phyloP scores from a whole-genome alignment of 2,797 vertebrate species.

The Danionella dracula region DNA sequence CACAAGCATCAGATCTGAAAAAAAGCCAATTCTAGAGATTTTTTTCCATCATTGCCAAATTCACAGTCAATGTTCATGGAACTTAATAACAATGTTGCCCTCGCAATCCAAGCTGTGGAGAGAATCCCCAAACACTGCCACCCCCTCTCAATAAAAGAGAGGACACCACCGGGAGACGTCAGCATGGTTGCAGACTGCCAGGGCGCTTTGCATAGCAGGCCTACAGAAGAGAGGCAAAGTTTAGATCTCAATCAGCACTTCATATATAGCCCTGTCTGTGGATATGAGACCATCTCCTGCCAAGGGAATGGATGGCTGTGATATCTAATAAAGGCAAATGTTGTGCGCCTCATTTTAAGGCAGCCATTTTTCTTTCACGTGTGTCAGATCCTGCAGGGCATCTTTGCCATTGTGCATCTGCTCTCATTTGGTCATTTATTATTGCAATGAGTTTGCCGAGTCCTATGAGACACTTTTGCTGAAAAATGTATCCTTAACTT shows the following conservation, averaged over 20 bases:
- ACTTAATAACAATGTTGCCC: background rate
- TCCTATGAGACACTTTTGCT: conserved; percentile 6
- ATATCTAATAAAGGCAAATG: conserved; percentile 63
- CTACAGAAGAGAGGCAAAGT: conserved; percentile 8
- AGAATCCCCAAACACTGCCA: conserved; percentile 8
- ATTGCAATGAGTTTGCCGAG: conserved; percentile 17
- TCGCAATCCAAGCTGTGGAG: conserved; percentile 1
- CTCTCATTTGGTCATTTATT: conserved; percentile 19
- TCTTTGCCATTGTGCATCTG: background rate
- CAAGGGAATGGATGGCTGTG: conserved; percentile 22
- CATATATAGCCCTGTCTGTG: conserved; percentile 26
- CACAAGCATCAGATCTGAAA: too few relatives aligned
- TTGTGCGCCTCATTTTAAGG: conserved; percentile 57
- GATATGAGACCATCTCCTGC: conserved; percentile 16
- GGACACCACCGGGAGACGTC: background rate
- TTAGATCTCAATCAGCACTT: conserved; percentile 24
- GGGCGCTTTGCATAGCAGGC: background rate
- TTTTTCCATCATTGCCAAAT: too few relatives aligned
- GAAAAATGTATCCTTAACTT: too few relatives aligned
- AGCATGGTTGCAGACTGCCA: background rate
- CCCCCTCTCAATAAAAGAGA: conserved; percentile 4
- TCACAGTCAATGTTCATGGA: background rate
- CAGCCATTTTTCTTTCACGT: conserved; percentile 54
- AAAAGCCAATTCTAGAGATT: too few relatives aligned
- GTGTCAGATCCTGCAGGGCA: conserved; percentile 44